Conservation (phyloP, 2,113 vertebrate species). For the Okapia johnstoni region DNA sequence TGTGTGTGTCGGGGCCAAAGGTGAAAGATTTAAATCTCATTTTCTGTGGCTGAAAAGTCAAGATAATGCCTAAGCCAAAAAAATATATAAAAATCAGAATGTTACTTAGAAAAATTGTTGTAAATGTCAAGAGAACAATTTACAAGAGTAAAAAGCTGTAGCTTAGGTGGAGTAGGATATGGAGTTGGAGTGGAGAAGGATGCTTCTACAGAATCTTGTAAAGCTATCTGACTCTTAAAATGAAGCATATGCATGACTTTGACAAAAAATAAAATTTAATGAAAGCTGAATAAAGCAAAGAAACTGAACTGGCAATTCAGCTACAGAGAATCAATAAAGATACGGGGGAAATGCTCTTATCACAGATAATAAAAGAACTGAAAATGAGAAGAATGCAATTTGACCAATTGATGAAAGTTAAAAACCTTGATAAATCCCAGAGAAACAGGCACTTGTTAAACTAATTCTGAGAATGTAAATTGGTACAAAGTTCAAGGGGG, state of each 20-base stretch:
- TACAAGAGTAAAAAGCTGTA: not conserved
- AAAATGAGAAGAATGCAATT: not conserved
- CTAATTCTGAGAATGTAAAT: not conserved
- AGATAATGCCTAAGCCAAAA: not conserved
- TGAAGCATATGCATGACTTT: not conserved
- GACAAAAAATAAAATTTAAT: not conserved
- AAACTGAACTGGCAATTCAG: not conserved
- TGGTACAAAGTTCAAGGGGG: not conserved
- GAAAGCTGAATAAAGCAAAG: not conserved
- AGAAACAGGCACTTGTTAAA: not conserved
- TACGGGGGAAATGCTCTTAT: not conserved
- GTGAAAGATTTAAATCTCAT: not conserved
- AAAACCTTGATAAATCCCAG: not conserved
- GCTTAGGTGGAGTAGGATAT: not conserved
- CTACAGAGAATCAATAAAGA: not conserved
- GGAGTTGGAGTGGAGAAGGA: not conserved
- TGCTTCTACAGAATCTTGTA: not conserved
- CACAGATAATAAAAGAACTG: not conserved
- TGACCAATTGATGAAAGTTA: not conserved
- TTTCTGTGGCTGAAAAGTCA: not conserved
- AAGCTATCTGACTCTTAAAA: not conserved
- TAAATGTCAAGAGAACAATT: not conserved
- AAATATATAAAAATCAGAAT: constrained; percentile 3
- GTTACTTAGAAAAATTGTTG: not conserved
- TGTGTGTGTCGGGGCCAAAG: not conserved